Base-by-base conservation (phyloP, 2,797 vertebrate species). In the Scarus forsteni region DNA sequence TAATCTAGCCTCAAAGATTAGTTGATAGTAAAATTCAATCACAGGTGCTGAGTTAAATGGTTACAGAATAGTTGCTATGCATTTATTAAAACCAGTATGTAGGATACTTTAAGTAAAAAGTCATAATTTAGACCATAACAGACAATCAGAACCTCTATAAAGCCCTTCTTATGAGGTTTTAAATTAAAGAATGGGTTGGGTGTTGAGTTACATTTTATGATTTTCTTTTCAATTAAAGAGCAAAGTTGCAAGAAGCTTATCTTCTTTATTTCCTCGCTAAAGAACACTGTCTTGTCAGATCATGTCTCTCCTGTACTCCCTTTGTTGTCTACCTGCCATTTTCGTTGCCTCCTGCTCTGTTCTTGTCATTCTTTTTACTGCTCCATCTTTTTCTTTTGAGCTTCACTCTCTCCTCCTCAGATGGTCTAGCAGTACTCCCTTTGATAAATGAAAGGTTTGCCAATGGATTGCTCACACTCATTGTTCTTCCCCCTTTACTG, bases 381-480 rank as follows among this genome's bases (percentile, higher is more conserved):
- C 67, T 79, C 75, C 72, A 63, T 87, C 18, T 77, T 76, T 79
- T 65, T 80, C 66, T 73, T 66, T 57, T 39, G 46, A 43, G 18
- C 67, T 64, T 54, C 65, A 46, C 78, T 59, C 71, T 63, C 52
- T 61, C 66, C 72, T 77, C 51, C 44, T 77, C 69, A 77, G 40
- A 66, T 80, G 60, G 82, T 92, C 83, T 89, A 81, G 85, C 68
- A 85, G 66, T 85, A 73, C 83, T 78, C 69, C 80, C 86, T 94
- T 93, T 90, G 91, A 92, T 90, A 88, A 94, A 93, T 94, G 92
- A 94, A 91, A 94, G 94, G 85, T 87, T 88, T 75, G 35, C 0
- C 66, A 81, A 79, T 61, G 81, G 85, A 91, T 94, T 89, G 82
- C 80, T 90, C 78, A 36, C 58, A 8, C 58, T 80, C 85, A 89